Evolutionary conservation across 2,797 vertebrate genomes (phyloP).

Genomic region (Heliangelus exortis): DNA sequence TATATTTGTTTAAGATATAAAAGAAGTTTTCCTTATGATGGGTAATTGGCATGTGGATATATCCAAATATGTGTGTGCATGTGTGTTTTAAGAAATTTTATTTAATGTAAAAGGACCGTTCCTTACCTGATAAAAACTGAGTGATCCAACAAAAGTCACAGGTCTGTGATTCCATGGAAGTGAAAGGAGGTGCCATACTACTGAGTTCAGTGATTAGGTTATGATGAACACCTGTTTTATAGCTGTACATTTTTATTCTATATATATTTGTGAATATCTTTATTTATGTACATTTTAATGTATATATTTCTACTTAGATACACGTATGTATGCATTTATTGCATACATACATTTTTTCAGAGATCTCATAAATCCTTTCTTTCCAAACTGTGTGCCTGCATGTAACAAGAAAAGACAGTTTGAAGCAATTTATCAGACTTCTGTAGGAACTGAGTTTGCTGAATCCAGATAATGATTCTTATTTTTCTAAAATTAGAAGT

Average conservation of each 20-base stretch:
- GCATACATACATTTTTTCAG: background rate
- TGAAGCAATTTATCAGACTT: background rate
- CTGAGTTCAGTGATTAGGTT: background rate
- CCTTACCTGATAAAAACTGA: background rate
- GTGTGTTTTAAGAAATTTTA: background rate
- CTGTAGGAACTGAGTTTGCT: background rate
- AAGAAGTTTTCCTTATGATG: background rate
- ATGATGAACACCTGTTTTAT: background rate
- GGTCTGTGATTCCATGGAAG: background rate
- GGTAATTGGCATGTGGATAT: background rate
- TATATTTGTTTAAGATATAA: background rate
- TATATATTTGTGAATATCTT: background rate
- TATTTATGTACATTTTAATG: background rate
- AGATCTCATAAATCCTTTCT: background rate
- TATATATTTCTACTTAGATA: background rate
- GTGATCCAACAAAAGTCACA: background rate
- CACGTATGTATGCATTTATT: background rate
- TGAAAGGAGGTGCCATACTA: background rate
- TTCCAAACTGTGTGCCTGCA: background rate
- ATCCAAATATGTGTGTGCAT: background rate
- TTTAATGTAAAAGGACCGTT: background rate
- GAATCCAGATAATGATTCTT: background rate
- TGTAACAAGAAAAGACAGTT: background rate
- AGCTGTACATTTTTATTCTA: background rate
- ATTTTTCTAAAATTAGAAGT: constrained; percentile 48